Conservation (phyloP, 2,888 invertebrate genomes). For the Ophion obscuratus region DNA sequence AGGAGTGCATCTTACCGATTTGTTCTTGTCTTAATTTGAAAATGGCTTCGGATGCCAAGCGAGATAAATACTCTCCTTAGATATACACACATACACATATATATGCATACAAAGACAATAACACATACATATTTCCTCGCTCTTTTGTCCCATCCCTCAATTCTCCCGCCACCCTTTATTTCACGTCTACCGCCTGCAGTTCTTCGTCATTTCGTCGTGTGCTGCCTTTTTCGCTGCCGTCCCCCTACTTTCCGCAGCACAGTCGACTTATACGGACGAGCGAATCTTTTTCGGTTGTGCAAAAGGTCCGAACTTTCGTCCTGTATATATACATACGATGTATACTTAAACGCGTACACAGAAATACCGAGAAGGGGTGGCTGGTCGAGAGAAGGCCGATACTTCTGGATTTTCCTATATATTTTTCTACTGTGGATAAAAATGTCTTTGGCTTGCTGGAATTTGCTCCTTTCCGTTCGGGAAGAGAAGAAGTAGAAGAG, state of each 20-base stretch:
- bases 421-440: conserved; percentile 68
- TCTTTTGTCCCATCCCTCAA: conserved; percentile 41
- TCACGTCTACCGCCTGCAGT: conserved; percentile 60
- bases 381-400: not conserved
- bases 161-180: conserved; percentile 43
- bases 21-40: conserved; percentile 67
- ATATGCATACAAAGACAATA: not conserved
- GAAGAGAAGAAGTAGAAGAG: conserved; percentile 15
- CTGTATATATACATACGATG: conserved; percentile 2
- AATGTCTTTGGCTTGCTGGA: conserved; percentile 78
- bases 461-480: conserved; percentile 66
- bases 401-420: conserved; percentile 51
- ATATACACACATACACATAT: not conserved
- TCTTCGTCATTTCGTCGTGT: conserved; percentile 64
- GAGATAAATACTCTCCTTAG: conserved; percentile 62
- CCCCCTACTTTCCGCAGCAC: not conserved
- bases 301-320: conserved; percentile 55
- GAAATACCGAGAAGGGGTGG: not conserved
- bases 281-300: conserved; percentile 51
- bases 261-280: conserved; percentile 29
- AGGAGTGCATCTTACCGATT: conserved; percentile 64
- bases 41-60: conserved; percentile 68
- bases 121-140: not conserved
- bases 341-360: not conserved
- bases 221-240: conserved; percentile 52